Percentiles rank a stretch among this genome's conserved stretches.
Conservation (phyloP, 2,113 vertebrate species). For the Gobio gobio region DNA sequence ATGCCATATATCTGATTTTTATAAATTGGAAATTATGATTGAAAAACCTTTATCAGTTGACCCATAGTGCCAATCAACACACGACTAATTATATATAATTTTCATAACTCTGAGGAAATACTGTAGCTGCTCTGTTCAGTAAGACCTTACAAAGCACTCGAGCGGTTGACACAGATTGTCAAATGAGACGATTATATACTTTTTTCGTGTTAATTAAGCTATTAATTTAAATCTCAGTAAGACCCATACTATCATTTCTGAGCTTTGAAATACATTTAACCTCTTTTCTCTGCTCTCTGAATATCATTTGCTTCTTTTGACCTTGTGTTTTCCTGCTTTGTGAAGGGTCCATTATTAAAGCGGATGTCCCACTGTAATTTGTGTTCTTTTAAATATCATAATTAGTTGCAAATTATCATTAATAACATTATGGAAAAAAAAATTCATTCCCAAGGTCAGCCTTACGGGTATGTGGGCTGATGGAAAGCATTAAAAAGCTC, state of each 20-base stretch:
- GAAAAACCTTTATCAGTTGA: not conserved
- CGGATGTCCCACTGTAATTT: slow-evolving; percentile 40
- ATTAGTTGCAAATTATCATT: slow-evolving; percentile 48
- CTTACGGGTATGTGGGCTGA: slow-evolving; percentile 16
- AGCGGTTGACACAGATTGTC: slow-evolving; percentile 6
- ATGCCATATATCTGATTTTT: too few relatives aligned
- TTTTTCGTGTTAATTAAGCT: slow-evolving; percentile 40
- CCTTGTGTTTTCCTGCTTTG: slow-evolving; percentile 39
- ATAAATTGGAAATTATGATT: not conserved
- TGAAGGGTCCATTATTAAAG: slow-evolving; percentile 30
- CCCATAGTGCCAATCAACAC: not conserved
- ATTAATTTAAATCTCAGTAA: slow-evolving; percentile 45
- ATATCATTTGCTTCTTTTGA: slow-evolving; percentile 34
- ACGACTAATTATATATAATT: slow-evolving; percentile 22
- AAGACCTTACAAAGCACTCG: not conserved
- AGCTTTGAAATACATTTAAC: slow-evolving; percentile 43
- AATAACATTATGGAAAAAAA: slow-evolving; percentile 30
- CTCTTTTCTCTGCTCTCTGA: slow-evolving; percentile 29
- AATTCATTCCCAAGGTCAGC: slow-evolving; percentile 34
- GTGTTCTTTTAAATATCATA: slow-evolving; percentile 40
- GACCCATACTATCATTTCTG: slow-evolving; percentile 42
- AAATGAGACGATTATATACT: slow-evolving; percentile 36
- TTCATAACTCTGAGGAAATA: not conserved
- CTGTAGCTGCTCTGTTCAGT: not conserved
- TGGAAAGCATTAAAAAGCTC: slow-evolving; percentile 12